Base-by-base conservation (phyloP, 2,113 vertebrate genomes). In the Formicarius rufipectus region DNA sequence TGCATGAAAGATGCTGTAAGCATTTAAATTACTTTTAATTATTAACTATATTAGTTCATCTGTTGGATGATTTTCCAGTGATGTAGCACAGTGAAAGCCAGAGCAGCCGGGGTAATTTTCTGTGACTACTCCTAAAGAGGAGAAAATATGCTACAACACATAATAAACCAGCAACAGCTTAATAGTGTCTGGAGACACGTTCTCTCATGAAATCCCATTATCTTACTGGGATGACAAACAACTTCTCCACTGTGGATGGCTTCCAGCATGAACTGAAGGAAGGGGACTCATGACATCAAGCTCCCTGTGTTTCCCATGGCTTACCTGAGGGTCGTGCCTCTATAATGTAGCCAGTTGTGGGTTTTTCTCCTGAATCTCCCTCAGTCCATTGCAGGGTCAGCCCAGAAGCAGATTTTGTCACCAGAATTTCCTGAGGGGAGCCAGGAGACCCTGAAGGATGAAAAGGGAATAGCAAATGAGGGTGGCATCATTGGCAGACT, bases 281-380 rank as follows among this genome's bases (percentile, higher is more conserved):
- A 76, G 11, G 14, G 21, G 80, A 45, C 12, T 28, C 56, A 31
- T 12, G 56, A 7, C 27, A 27, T 25, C 15, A 31, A 74, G 9
- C n/a, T 72, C 40, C 18, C 17, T 3, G 2, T 21, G n/a, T 27
- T 59, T 23, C 75, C 60, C 33, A 10, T 3, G 28, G 19, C 64
- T 97, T 83, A 99, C 99, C 99, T 98, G 99, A 99, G 39, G 99
- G 98, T 45, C 99, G 98, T 63, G 99, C 98, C 97, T 99, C 99
- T 35, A 99, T 98, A 39, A 99, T 96, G 24, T 99, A 99, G 64
- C 99, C 98, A 0, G 97, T 98, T 59, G 99, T 98, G 33, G 98
- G 98, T 2, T 98, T 98, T 50, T 93, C 92, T 55, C 99, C 99
- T 0, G 92, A 53, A 1, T 98, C 97, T 33, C 99, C 99, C 72